Percentiles rank a stretch among this genome's conserved stretches.
These are phyloP conservation scores for Drosophila limbata DNA, from an alignment of 2,888 invertebrate genomes.

Conservation along the genomic window DNA sequence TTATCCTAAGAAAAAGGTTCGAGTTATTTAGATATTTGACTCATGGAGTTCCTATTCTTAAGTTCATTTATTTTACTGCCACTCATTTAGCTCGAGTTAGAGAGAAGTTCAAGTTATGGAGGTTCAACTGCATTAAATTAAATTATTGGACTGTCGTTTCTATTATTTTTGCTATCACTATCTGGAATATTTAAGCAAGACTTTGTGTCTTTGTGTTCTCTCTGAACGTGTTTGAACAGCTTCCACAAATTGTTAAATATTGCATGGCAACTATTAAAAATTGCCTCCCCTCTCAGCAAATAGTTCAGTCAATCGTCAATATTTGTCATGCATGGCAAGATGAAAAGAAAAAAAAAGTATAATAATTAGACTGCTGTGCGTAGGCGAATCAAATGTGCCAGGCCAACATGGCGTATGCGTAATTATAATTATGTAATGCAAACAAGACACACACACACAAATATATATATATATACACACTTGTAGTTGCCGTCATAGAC, in stretches of 20 bases:
- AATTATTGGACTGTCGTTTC: too few relatives aligned
- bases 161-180: background rate
- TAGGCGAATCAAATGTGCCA: slow-evolving; percentile 61
- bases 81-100: too few relatives aligned
- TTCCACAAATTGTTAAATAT: slow-evolving; percentile 59
- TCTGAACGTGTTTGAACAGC: slow-evolving; percentile 3
- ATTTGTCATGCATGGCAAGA: slow-evolving; percentile 51
- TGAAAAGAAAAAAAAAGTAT: background rate
- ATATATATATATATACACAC: slow-evolving; percentile 11
- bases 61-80: too few relatives aligned
- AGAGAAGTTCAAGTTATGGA: too few relatives aligned
- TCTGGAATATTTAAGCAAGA: slow-evolving; percentile 13
- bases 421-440: slow-evolving; percentile 79
- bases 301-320: slow-evolving; percentile 49
- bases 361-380: slow-evolving; percentile 12
- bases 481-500: slow-evolving; percentile 6
- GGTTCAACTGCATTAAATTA: too few relatives aligned
- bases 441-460: slow-evolving; percentile 57
- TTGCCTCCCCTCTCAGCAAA: slow-evolving; percentile 8
- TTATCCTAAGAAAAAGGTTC: too few relatives aligned
- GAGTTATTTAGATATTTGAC: too few relatives aligned
- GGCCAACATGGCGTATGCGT: slow-evolving; percentile 77
- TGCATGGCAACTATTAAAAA: slow-evolving; percentile 55
- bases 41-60: too few relatives aligned
- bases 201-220: slow-evolving; percentile 6